Conservation (phyloP, 2,113 vertebrate genomes). For the Candoia aspera region DNA sequence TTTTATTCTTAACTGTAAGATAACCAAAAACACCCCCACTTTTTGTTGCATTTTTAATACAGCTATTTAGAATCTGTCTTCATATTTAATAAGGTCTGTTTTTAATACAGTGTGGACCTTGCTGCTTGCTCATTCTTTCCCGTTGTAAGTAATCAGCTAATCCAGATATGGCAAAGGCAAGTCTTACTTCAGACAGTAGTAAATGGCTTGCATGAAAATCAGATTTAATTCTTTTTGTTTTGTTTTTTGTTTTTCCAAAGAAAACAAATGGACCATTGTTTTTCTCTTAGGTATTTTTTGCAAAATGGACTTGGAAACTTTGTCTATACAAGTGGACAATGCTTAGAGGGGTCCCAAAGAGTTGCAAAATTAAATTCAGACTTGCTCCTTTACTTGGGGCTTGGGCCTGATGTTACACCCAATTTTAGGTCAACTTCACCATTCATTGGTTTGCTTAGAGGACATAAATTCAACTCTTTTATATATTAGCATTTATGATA, state of each 20-base stretch:
- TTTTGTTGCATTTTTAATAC: slow-evolving; percentile 61
- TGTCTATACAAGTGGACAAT: slow-evolving; percentile 64
- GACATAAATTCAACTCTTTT: slow-evolving; percentile 63
- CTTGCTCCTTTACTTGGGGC: neutral
- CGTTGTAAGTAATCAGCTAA: slow-evolving; percentile 46
- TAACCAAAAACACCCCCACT: slow-evolving; percentile 46
- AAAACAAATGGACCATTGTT: slow-evolving; percentile 58
- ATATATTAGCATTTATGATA: slow-evolving; percentile 57
- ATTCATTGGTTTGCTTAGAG: slow-evolving; percentile 54
- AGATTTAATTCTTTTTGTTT: slow-evolving; percentile 35
- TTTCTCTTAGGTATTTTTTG: slow-evolving; percentile 58
- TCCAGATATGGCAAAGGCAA: slow-evolving; percentile 54
- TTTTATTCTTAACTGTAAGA: slow-evolving; percentile 65
- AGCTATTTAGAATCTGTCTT: slow-evolving; percentile 61
- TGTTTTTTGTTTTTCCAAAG: slow-evolving; percentile 51
- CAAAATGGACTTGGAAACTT: slow-evolving; percentile 55
- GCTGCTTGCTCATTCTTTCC: slow-evolving; percentile 49
- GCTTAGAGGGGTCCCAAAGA: slow-evolving; percentile 16
- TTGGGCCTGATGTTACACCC: slow-evolving; percentile 45
- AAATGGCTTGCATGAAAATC: slow-evolving; percentile 63
- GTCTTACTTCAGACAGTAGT: slow-evolving; percentile 59
- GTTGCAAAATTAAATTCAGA: neutral
- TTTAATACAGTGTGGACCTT: slow-evolving; percentile 52
- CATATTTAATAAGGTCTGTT: slow-evolving; percentile 60
- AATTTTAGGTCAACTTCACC: slow-evolving; percentile 49